Evolutionary conservation across 2,113 vertebrate species (phyloP), one percentile per base, ranked within the genome.

Genomic region (Nanger granti): DNA sequence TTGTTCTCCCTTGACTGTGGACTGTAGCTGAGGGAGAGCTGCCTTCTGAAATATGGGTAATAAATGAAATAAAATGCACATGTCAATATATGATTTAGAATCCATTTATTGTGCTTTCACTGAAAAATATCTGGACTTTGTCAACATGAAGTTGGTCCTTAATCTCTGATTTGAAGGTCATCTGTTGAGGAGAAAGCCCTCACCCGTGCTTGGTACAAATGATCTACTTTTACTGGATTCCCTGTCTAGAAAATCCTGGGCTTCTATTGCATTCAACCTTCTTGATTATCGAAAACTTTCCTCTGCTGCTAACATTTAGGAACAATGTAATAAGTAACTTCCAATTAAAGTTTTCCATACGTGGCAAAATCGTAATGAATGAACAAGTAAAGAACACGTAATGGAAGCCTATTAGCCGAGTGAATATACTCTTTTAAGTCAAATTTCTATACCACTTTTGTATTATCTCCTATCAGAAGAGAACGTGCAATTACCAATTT

Each of bases 401-500:
- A 99, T 99, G 98, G 98, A 99, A 99, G 98, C 96, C 98, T 98
- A 99, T 99, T 99, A 99, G 98, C 96, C 96, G 97, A 97, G 96
- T 99, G 99, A 99, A 99, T 99, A 98, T 98, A 98, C 98, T 98
- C 98, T 98, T 99, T 98, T 98, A 99, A 98, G 98, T 98, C 98
- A 98, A 97, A 99, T 99, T 99, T 99, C 98, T 98, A 98, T 98
- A 98, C 98, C 98, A 98, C 98, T 98, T 99, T 98, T 98, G 97
- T 98, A 98, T 99, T 99, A 99, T 99, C 98, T 99, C 97, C 98
- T 97, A 99, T 99, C 99, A 99, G 98, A 99, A 99, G 98, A 98
- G 98, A 99, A 98, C 91, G 95, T 98, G 98, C 98, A 99, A 99
- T 99, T 99, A 99, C 98, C 98, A 98, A 98, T 99, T 99, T 99